Percentiles rank a stretch among this genome's conserved stretches.
These are phyloP conservation scores for Cuculus canorus DNA, from an alignment of 2,797 vertebrate genomes.

Conservation along the genomic window DNA sequence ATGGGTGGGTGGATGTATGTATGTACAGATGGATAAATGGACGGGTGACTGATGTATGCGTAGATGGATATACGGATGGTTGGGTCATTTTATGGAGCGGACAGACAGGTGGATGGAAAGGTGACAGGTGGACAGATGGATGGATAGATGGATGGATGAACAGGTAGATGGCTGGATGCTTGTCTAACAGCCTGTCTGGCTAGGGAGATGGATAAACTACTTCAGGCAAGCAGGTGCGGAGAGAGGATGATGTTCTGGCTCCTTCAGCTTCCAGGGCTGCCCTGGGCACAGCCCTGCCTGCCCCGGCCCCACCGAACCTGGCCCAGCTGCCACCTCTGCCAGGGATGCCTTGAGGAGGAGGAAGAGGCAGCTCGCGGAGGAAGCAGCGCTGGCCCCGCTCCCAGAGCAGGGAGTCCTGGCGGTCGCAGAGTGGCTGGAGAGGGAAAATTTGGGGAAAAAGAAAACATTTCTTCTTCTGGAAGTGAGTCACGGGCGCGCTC, in stretches of 20 bases:
- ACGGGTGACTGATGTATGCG: not conserved
- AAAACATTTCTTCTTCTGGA: not conserved
- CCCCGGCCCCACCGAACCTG: too few species aligned
- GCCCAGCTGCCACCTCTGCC: not conserved
- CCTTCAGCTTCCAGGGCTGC: not conserved
- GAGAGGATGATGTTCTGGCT: not conserved
- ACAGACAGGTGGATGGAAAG: too few species aligned
- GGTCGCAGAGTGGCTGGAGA: fast-evolving
- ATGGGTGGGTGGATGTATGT: not conserved
- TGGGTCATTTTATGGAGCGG: too few species aligned
- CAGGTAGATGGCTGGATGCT: not conserved
- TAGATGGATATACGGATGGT: not conserved
- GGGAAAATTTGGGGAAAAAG: not conserved
- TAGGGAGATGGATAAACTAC: not conserved
- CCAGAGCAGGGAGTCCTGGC: not conserved
- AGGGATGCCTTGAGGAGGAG: not conserved
- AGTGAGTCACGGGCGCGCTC: not conserved
- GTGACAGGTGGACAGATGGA: too few species aligned
- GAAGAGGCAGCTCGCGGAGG: not conserved
- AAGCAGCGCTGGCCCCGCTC: not conserved
- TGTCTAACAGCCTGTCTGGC: not conserved
- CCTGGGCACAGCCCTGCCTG: not conserved
- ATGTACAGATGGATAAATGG: not conserved
- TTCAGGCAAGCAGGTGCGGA: not conserved
- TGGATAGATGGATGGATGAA: not conserved